Evolutionary conservation across 2,888 invertebrate species (phyloP), one percentile per base, ranked within the genome.

Genomic region (Cylloceria caligata): DNA sequence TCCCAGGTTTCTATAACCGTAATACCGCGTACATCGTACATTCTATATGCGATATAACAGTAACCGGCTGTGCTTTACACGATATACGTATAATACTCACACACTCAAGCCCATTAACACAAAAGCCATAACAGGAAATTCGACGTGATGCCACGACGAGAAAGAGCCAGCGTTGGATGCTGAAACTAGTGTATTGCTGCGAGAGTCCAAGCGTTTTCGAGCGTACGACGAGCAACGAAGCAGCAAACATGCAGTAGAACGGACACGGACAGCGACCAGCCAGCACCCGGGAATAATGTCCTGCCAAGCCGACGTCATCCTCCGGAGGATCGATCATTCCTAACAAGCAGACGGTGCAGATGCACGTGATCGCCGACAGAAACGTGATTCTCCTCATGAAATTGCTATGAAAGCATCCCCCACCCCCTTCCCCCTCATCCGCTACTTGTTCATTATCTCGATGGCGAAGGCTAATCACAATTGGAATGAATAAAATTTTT

Each of bases 241-340:
- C 81, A 81, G 77, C 60, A 79, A 84, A 84, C 83, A 83, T 83
- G 77, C 81, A 81, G 68, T 74, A 78, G 81, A 80, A 76, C 64
- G 57, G 79, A 76, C 68, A 60, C 76, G 77, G 67, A 77, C 77
- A 74, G 84, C 71, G 67, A 65, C 64, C 49, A 57, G 13, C 69
- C 80, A 60, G 27, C 49, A 73, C 52, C 57, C 69, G 67, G 71
- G 83, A 86, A 86, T 87, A 86, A 88, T 86, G 86, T 82, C 83
- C 85, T 83, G 85, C 86, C 85, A 84, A 80, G 83, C 77, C 86
- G 81, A 86, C 85, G 85, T 87, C 87, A 87, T 84, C 84, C 85
- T 77, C 80, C 67, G 62, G 84, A 69, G 84, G 71, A 88, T 88
- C 88, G 87, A 88, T 88, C 87, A 88, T 87, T 87, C 81, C 68